Base-by-base conservation (phyloP, 2,113 vertebrate species). In the Rallus limicola region DNA sequence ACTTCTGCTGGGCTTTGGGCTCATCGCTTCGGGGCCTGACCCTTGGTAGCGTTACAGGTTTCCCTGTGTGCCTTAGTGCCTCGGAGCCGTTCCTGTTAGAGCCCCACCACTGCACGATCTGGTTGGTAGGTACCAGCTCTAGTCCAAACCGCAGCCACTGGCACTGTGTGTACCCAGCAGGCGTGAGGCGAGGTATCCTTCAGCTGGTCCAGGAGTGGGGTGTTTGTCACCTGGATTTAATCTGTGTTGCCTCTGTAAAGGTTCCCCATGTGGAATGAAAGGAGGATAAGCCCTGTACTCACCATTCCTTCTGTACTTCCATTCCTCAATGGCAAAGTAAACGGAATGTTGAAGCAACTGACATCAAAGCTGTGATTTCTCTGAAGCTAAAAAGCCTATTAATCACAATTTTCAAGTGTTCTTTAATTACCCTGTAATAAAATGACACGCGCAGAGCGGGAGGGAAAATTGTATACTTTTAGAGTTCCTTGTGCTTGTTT, bases 321-420 rank as follows among this genome's bases (percentile, higher is more conserved):
- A 84, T 78, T 62, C 65, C 95, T 97, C 90, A 33, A 42, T 74
- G 96, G 92, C 92, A 75, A 86, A 97, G 79, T 95, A 96, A 96
- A 95, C 29, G 10, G 84, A 86, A 93, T 89, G 88, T 94, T 96
- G 96, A 95, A 96, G 84, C 13, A 48, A 78, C 88, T 78, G 88
- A 94, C 95, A 96, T 97, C 97, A 97, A 97, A 97, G 95, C 77
- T 86, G 64, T 46, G 85, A 84, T 88, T 95, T 33, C 94, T 97
- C 97, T 97, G 95, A 96, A 96, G 95, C 93, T 92, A 94, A 97
- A 96, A 95, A 96, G 95, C 90, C 84, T 69, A 95, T 97, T 97
- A 97, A 97, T 95, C 92, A 84, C 80, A 19, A 90, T 96, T 95
- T 97, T 77, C 71, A 91, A 94, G 94, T 75, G 94, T 84, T 95